Base-by-base conservation (phyloP, 23 tunicate genomes). In the Clavelina lepadiformis region DNA sequence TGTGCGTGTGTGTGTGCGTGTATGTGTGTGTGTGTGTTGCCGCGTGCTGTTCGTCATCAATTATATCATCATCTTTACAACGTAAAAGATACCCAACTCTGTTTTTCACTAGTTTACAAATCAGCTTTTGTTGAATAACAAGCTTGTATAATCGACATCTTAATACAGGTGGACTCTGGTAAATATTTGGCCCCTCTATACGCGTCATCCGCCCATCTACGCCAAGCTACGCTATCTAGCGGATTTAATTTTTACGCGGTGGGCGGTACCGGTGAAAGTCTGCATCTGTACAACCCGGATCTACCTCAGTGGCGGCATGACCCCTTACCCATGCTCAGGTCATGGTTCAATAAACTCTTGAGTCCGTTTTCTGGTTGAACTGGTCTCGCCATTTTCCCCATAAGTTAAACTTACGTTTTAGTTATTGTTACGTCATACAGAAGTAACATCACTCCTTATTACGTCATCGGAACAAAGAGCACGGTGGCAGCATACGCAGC, bases 401-500 rank as follows among this genome's bases (percentile, higher is more conserved):
- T 44, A 44, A 11, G 13, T 13, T 44, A 44, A 44, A 15, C 49
- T 15, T 44, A 44, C 49, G 49, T 44, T 13, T 13, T 44, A 44
- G 49, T n/a, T n/a, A n/a, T n/a, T n/a, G n/a, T n/a, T n/a, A n/a
- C 13, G 49, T 15, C 49, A 44, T 18, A 3, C 31, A 38, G 67
- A 38, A 26, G 35, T 33, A 3, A 25, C 3, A 71, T 56, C 2
- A 5, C 33, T 6, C 63, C 73, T 29, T 61, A 57, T 20, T 81
- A 70, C 58, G 68, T 64, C 19, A 63, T 84, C 2, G 65, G 85
- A 8, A 56, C 27, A 44, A 67, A 88, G 19, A 68, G 63, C 33
- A 80, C 82, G 2, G 88, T 88, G 8, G 87, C 96, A 13, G 52
- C 91, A 0, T 64, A 88, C 46, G 96, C 74, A n/a, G 96, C 96